Conservation (phyloP, 2,113 vertebrate species). For the Hylia prasina region DNA sequence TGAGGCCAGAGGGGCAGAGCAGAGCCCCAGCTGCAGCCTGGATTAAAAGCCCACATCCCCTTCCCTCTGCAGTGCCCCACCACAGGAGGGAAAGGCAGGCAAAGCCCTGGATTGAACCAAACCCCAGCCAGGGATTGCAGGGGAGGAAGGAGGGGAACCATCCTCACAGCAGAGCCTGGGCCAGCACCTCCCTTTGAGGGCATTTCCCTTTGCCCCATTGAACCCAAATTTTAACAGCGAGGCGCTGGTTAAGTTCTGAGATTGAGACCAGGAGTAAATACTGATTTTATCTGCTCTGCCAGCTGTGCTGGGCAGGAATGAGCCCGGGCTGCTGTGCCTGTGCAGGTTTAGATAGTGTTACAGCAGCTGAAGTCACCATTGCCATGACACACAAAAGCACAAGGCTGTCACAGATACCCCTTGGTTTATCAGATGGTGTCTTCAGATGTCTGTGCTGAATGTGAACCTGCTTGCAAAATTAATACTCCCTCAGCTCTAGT, state of each 20-base stretch:
- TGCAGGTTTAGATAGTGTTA: not conserved
- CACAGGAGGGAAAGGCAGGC: rapidly evolving
- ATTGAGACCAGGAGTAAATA: not conserved
- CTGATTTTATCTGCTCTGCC: not conserved
- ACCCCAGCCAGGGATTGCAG: no score
- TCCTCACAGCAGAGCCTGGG: not conserved
- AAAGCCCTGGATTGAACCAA: rapidly evolving
- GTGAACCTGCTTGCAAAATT: not conserved
- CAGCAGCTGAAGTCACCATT: not conserved
- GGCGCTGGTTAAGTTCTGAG: not conserved
- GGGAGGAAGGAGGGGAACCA: not conserved
- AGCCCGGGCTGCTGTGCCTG: not conserved
- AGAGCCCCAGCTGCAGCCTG: not conserved
- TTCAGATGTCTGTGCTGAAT: not conserved
- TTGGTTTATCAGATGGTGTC: not conserved
- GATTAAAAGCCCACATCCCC: not conserved
- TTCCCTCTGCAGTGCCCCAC: no score
- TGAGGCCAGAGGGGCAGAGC: not conserved
- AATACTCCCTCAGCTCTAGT: not conserved
- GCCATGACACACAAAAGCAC: not conserved
- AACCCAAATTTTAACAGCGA: not conserved
- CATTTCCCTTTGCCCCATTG: not conserved
- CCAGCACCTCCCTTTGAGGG: rapidly evolving
- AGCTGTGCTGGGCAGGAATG: not conserved
- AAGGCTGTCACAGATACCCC: not conserved